Evolutionary conservation across 2,888 invertebrate species (phyloP).

Genomic region (Gymnoscelis rufifasciata): DNA sequence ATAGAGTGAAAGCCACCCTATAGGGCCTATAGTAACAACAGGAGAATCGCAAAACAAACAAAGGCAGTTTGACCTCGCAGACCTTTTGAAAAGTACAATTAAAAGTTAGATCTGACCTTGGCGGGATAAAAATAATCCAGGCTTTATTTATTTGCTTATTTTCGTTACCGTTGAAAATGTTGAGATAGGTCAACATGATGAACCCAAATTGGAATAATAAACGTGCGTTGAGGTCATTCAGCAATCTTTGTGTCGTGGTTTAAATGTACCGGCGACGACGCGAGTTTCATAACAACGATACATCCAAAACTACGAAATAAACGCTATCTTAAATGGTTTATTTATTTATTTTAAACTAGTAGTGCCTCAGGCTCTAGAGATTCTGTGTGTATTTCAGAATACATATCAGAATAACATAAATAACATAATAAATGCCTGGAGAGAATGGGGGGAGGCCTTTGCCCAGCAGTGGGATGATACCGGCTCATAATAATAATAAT

Average conservation of each 20-base stretch:
- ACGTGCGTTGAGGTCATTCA: constrained; percentile 28
- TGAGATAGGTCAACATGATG: constrained; percentile 33
- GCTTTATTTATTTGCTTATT: constrained; percentile 27
- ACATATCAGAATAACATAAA: too few species aligned
- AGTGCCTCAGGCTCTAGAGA: too few species aligned
- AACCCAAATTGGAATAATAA: constrained; percentile 30
- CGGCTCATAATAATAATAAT: too few species aligned
- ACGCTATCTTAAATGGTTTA: too few species aligned
- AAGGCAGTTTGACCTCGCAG: constrained; percentile 15
- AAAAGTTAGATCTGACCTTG: constrained; percentile 25
- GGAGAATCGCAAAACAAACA: constrained; percentile 14
- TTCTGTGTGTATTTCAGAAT: too few species aligned
- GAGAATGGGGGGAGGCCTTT: too few species aligned
- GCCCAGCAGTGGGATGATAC: too few species aligned
- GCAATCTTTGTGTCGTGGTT: constrained; percentile 7
- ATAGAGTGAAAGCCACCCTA: constrained; percentile 12
- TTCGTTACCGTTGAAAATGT: constrained; percentile 32
- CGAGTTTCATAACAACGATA: too few species aligned
- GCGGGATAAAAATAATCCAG: constrained; percentile 27
- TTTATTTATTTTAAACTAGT: too few species aligned
- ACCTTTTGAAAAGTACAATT: constrained; percentile 21
- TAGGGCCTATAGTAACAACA: constrained; percentile 18
- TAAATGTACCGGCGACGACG: too few species aligned
- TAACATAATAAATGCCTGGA: too few species aligned
- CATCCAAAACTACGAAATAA: too few species aligned